Evolutionary conservation across 1,140 invertebrate species (phyloP).

Genomic region (Danaus melanippus): DNA sequence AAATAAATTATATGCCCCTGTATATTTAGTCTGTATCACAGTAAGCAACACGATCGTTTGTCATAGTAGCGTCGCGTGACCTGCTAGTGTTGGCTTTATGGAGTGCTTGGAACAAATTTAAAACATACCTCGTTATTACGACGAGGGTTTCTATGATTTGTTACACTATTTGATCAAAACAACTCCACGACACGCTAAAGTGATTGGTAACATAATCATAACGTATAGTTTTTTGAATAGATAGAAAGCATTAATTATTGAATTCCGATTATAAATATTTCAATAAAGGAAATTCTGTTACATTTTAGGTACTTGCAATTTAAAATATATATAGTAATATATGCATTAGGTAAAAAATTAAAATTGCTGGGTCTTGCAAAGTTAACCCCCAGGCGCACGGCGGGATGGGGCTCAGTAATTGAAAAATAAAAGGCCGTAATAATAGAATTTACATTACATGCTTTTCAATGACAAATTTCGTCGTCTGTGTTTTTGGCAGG

Average conservation of each 20-base stretch:
- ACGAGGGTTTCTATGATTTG: slow-evolving; percentile 24
- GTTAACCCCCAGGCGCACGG: slow-evolving; percentile 54
- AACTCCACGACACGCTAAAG: slow-evolving; percentile 17
- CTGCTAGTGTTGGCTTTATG: slow-evolving; percentile 59
- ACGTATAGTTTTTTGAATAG: no score
- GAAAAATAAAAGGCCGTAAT: slow-evolving; percentile 71
- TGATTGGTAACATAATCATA: neutral
- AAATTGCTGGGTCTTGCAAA: slow-evolving; percentile 46
- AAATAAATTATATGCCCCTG: no score
- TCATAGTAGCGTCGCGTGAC: slow-evolving; percentile 56
- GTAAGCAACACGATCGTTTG: slow-evolving; percentile 33
- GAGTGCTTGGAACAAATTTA: slow-evolving; percentile 60
- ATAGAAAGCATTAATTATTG: no score
- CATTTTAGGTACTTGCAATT: no score
- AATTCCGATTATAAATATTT: no score
- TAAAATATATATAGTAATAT: neutral
- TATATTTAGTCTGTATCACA: neutral
- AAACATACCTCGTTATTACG: slow-evolving; percentile 55
- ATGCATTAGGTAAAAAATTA: slow-evolving; percentile 30
- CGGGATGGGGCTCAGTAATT: slow-evolving; percentile 58
- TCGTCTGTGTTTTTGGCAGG: slow-evolving; percentile 64
- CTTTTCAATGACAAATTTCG: slow-evolving; percentile 67
- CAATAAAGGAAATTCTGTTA: no score
- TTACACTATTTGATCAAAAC: slow-evolving; percentile 15
- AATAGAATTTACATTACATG: slow-evolving; percentile 71